Base-by-base conservation (phyloP, 2,113 vertebrate species). In the Hemiprocne comata region DNA sequence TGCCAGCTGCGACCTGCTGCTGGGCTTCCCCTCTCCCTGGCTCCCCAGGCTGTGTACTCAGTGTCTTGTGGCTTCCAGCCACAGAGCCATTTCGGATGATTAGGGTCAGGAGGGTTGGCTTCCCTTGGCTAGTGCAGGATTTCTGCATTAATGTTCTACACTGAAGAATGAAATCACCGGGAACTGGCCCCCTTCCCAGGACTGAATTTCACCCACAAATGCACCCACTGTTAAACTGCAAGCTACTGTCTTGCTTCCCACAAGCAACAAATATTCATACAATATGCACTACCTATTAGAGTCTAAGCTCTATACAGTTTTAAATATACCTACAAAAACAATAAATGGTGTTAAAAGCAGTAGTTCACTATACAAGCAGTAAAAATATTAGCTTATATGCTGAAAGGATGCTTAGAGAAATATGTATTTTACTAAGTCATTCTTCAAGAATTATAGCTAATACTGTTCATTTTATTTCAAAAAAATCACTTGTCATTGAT, bases 101-200 rank as follows among this genome's bases (percentile, higher is more conserved):
- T 51, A 61, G 76, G 94, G 80, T 80, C 89, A 94, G 91, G 83
- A 67, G 73, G 87, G 57, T 51, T 89, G 95, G 10, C 93, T 95
- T 77, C 80, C 76, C 72, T 81, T 55, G 71, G 89, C 95, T 70
- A 33, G 48, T 17, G 54, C 66, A 55, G 57, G 92, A 58, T 61
- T 85, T 77, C 87, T 81, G 90, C 87, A 8, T 54, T 89, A 69
- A 92, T 83, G 92, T 85, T 93, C 95, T 50, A 20, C 9, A 13
- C 62, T 77, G 73, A 80, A 91, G 88, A 93, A 82, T 83, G 78
- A 94, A 97, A 93, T 95, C 89, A 81, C 86, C 11, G 29, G 70
- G 93, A 96, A 93, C 94, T 95, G 90, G 95, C 94, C 76, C 61
- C 82, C 70, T 97, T 85, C 94, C 93, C 93, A 95, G 93, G n/a